Conservation (phyloP, 2,888 invertebrate genomes). For the Amiota minor region DNA sequence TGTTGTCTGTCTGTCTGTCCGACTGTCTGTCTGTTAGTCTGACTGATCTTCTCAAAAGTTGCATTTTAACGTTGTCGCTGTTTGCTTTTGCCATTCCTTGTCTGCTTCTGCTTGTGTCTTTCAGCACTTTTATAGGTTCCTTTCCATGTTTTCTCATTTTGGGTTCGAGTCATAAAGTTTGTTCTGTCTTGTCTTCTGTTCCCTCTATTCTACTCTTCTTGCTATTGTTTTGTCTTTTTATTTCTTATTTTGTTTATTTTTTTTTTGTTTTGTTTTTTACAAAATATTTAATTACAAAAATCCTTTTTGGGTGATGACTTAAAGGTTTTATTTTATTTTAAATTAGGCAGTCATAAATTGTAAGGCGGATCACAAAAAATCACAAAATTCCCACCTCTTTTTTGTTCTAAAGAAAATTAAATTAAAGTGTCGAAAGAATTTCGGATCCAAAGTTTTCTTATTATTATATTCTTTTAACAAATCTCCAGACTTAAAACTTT, state of each 20-base stretch:
- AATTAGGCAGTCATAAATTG: slow-evolving; percentile 16
- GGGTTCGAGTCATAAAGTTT: slow-evolving; percentile 18
- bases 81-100: neutral
- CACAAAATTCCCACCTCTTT: neutral
- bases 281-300: slow-evolving; percentile 23
- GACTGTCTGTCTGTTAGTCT: neutral
- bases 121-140: slow-evolving; percentile 20
- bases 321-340: neutral
- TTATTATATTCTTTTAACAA: too few relatives aligned
- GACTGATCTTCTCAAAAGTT: neutral
- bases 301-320: slow-evolving; percentile 1
- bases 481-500: too few relatives aligned
- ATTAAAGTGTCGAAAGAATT: neutral
- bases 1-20: neutral
- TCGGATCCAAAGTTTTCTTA: too few relatives aligned
- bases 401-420: slow-evolving; percentile 5
- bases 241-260: neutral
- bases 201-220: neutral
- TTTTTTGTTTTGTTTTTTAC: neutral
- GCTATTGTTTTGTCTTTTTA: slow-evolving; percentile 13
- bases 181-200: neutral
- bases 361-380: slow-evolving; percentile 2
- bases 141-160: neutral
- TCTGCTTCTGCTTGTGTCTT: slow-evolving; percentile 6
- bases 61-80: slow-evolving; percentile 6